Conservation (phyloP, 64 coral and sea anemone genomes). For the Pocillopora verrucosa region DNA sequence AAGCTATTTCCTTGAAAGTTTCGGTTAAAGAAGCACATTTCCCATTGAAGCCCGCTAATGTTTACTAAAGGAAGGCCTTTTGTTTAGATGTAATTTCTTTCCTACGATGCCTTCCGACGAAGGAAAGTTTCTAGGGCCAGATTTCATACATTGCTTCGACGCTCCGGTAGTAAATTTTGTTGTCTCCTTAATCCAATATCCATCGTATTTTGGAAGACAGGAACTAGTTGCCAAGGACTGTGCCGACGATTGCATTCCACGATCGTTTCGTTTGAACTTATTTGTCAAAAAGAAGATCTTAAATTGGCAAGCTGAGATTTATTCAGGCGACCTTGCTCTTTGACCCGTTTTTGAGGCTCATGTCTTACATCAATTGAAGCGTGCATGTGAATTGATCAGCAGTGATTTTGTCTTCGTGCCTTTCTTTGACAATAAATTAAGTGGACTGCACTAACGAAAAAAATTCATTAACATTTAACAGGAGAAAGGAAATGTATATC, state of each 20-base stretch:
- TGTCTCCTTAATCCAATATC: neutral
- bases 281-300: neutral
- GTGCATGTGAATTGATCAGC: neutral
- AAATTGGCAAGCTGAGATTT: neutral
- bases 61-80: neutral
- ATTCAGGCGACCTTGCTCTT: neutral
- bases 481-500: too few species aligned
- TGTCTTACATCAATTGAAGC: constrained; percentile 8
- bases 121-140: neutral
- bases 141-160: neutral
- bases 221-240: constrained; percentile 20
- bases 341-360: neutral
- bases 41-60: neutral
- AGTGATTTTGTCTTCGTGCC: neutral
- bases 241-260: constrained; percentile 6
- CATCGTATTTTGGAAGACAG: constrained; percentile 30
- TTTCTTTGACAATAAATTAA: neutral
- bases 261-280: constrained; percentile 24
- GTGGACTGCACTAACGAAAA: too few species aligned
- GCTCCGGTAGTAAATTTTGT: neutral
- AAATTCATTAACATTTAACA: too few species aligned
- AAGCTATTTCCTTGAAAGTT: neutral
- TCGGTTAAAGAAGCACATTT: constrained; percentile 17
- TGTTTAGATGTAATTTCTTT: neutral
- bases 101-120: neutral